These are phyloP conservation scores for Sebastes taczanowskii DNA, from an alignment of 2,797 vertebrate species.

Conservation along the genomic window DNA sequence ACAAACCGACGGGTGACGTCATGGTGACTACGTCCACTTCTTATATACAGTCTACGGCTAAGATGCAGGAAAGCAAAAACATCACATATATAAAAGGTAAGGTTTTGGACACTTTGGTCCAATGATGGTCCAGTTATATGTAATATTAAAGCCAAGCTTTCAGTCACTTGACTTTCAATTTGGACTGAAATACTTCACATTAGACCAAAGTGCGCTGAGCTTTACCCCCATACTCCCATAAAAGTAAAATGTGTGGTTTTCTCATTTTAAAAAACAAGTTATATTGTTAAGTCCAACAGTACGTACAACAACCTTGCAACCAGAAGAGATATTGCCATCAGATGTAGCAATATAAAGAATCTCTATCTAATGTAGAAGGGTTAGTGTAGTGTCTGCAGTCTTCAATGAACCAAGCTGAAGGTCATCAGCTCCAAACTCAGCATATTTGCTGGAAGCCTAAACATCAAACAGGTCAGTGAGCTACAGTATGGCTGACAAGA, in stretches of 20 bases:
- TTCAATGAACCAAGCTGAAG: constrained; percentile 20
- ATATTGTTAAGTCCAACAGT: neutral
- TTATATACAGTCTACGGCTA: neutral
- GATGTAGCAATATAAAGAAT: neutral
- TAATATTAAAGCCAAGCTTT: neutral
- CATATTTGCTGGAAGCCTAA: constrained; percentile 10
- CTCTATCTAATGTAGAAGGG: neutral
- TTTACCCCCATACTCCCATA: too few species aligned
- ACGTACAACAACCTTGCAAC: neutral
- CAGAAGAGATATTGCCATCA: neutral
- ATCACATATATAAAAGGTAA: neutral
- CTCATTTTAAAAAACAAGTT: neutral
- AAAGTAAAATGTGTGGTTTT: neutral
- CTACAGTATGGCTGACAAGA: neutral
- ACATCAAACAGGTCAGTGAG: constrained; percentile 7
- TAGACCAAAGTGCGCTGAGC: neutral
- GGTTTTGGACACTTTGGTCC: neutral
- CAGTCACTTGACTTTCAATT: neutral
- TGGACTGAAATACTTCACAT: neutral
- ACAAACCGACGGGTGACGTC: too few species aligned
- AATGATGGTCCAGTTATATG: neutral
- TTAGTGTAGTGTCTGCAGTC: neutral
- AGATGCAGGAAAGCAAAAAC: neutral
- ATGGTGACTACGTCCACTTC: neutral
- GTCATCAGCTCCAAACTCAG: constrained; percentile 13